Evolutionary conservation across 30 jellyfish, hydroid and myxozoan species (phyloP).

Genomic region (Hydra vulgaris): DNA sequence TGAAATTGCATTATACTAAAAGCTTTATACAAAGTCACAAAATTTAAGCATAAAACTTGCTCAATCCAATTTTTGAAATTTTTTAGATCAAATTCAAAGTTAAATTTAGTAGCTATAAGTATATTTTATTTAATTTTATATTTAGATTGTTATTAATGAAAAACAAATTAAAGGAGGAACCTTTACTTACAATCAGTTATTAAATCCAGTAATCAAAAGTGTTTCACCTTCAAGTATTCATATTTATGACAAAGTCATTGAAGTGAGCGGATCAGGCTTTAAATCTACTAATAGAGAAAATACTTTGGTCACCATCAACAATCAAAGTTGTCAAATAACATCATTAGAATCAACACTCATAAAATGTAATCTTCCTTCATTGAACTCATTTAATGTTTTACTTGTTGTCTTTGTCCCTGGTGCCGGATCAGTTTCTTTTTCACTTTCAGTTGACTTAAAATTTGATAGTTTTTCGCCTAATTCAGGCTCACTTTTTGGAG

Average conservation of each 20-base stretch:
- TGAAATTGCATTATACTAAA: too few relatives aligned
- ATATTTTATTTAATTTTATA: background rate
- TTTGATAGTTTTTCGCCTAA: conserved; percentile 2
- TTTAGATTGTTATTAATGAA: conserved; percentile 1
- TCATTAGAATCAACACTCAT: conserved; percentile 37
- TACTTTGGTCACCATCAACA: conserved; percentile 44
- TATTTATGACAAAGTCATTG: conserved; percentile 26
- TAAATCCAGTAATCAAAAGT: conserved; percentile 41
- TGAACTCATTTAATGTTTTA: conserved; percentile 36
- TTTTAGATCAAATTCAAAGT: too few relatives aligned
- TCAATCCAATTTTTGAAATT: too few relatives aligned
- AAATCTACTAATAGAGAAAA: conserved; percentile 14
- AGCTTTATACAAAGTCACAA: too few relatives aligned
- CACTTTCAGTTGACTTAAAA: background rate
- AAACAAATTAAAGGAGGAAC: background rate
- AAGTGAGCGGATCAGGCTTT: conserved; percentile 43
- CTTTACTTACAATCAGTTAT: conserved; percentile 26
- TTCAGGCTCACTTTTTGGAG: conserved; percentile 58
- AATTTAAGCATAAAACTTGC: too few relatives aligned
- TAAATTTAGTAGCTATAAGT: too few relatives aligned
- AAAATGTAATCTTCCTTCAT: conserved; percentile 39
- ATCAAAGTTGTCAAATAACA: conserved; percentile 21
- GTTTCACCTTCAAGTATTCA: conserved; percentile 30
- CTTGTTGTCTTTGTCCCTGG: conserved; percentile 43
- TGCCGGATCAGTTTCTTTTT: conserved; percentile 29